Evolutionary conservation across 1,140 invertebrate genomes (phyloP).

Genomic region (Linepithema humile): DNA sequence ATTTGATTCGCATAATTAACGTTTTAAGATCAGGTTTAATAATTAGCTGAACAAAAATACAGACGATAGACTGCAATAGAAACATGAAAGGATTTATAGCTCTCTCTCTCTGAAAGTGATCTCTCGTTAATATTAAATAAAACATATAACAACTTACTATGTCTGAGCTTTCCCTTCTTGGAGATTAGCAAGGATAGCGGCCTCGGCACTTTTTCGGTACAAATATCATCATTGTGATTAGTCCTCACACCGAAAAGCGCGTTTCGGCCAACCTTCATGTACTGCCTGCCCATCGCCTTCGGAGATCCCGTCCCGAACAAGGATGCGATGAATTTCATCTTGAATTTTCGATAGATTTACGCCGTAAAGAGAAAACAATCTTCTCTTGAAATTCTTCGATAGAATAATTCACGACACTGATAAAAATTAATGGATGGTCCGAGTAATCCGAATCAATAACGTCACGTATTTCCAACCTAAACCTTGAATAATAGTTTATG

Average conservation of each 20-base stretch:
- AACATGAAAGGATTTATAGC: not conserved
- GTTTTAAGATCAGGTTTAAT: not conserved
- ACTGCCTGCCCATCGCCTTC: constrained; percentile 87
- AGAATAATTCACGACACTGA: no score
- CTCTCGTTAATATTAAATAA: no score
- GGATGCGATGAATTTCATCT: constrained; percentile 82
- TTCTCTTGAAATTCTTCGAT: not conserved
- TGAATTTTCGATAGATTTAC: constrained; percentile 14
- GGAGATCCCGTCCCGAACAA: constrained; percentile 81
- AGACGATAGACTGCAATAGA: not conserved
- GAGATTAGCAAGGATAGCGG: constrained; percentile 91
- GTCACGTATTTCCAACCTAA: not conserved
- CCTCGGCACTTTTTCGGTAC: constrained; percentile 85
- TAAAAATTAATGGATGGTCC: not conserved
- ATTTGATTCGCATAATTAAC: constrained; percentile 15
- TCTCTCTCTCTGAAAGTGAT: no score
- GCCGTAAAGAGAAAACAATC: not conserved
- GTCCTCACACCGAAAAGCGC: constrained; percentile 87
- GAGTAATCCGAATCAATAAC: not conserved
- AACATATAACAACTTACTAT: constrained; percentile 87
- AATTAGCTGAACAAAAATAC: not conserved
- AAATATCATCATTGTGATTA: constrained; percentile 78
- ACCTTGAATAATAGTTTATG: not conserved
- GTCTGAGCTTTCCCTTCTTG: constrained; percentile 89
- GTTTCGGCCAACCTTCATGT: constrained; percentile 90